Evolutionary conservation across 1,140 invertebrate species (phyloP).

Genomic region (Popillia japonica): DNA sequence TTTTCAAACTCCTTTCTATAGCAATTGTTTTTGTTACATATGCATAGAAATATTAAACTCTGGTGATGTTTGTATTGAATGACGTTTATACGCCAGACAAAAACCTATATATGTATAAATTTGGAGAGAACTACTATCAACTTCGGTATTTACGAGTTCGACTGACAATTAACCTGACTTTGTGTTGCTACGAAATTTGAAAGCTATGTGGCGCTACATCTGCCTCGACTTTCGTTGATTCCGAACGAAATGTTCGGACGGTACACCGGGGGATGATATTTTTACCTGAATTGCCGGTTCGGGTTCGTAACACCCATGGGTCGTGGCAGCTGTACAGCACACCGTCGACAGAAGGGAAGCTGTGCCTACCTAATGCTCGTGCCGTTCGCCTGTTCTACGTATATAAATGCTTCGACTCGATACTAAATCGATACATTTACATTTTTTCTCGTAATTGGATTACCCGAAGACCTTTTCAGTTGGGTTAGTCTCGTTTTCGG

Average conservation of each 20-base stretch:
- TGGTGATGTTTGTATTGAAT: neutral
- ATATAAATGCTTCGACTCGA: neutral
- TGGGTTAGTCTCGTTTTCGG: neutral
- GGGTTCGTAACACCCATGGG: neutral
- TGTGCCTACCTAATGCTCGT: slow-evolving; percentile 15
- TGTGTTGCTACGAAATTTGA: neutral
- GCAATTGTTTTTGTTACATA: neutral
- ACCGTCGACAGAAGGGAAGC: slow-evolving; percentile 15
- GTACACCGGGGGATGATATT: slow-evolving; percentile 15
- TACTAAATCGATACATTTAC: slow-evolving; percentile 28
- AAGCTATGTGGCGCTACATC: neutral
- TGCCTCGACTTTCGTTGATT: neutral
- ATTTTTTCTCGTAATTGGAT: slow-evolving; percentile 24
- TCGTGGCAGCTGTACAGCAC: slow-evolving; percentile 8
- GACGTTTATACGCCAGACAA: neutral
- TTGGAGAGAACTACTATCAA: neutral
- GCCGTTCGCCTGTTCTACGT: slow-evolving; percentile 1
- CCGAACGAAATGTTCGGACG: neutral
- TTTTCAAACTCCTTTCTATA: neutral
- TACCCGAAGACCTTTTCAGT: slow-evolving; percentile 20
- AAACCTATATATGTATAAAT: neutral
- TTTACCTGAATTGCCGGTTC: slow-evolving; percentile 21
- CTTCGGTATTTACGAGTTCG: slow-evolving; percentile 16
- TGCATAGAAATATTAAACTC: neutral
- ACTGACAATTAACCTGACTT: neutral